Evolutionary conservation across 2,888 invertebrate species (phyloP).

Genomic region (Morinoia aosen): DNA sequence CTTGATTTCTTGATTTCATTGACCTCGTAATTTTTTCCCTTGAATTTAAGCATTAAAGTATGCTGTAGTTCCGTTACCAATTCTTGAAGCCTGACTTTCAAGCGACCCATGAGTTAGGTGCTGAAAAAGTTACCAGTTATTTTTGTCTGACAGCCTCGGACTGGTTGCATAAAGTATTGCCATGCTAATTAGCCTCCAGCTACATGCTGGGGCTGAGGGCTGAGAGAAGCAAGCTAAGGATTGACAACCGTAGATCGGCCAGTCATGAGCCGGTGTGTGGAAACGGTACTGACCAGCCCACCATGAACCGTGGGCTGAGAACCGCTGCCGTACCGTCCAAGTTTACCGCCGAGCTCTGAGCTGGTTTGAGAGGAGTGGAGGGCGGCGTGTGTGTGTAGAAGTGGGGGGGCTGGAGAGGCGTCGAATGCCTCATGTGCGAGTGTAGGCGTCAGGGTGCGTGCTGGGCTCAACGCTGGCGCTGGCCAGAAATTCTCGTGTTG

Average conservation of each 20-base stretch:
- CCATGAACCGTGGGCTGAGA: neutral
- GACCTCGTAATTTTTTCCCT: too few relatives aligned
- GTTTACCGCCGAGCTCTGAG: neutral
- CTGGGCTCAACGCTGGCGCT: neutral
- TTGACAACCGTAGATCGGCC: neutral
- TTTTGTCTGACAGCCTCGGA: neutral
- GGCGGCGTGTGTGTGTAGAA: neutral
- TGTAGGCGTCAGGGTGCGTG: conserved; percentile 1
- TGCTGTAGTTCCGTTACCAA: too few relatives aligned
- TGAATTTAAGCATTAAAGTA: too few relatives aligned
- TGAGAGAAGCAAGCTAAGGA: neutral
- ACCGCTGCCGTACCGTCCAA: neutral
- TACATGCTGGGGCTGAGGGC: neutral
- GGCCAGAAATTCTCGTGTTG: neutral
- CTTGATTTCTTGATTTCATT: too few relatives aligned
- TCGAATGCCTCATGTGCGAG: neutral
- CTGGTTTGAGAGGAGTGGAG: neutral
- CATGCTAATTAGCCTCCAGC: neutral
- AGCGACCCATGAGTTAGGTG: neutral
- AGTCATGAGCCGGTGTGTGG: neutral
- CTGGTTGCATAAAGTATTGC: neutral
- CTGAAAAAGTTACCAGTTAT: neutral
- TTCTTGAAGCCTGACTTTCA: too few relatives aligned
- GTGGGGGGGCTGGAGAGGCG: neutral
- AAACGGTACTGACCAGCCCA: neutral